Conservation (phyloP, 2,113 vertebrate genomes). For the Triplophysa rosa region DNA sequence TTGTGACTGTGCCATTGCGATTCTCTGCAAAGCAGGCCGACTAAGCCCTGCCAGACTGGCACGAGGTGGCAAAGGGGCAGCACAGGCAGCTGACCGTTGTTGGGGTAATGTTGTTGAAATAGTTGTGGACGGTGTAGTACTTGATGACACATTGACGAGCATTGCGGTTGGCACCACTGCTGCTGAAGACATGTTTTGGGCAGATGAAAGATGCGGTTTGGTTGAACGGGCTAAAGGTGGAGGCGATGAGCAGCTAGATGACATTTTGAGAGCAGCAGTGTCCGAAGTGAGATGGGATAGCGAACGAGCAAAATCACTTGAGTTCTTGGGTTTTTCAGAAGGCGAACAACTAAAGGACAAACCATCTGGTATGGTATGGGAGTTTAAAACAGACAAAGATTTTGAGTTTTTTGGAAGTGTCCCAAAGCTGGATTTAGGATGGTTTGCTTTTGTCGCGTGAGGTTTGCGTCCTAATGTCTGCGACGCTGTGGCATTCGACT, state of each 20-base stretch:
- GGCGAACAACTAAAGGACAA: conserved; percentile 62
- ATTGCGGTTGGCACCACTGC: conserved; percentile 70
- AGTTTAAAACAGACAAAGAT: conserved; percentile 52
- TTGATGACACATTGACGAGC: conserved; percentile 68
- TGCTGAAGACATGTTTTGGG: conserved; percentile 64
- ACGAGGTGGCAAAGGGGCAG: conserved; percentile 73
- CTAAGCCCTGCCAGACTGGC: conserved; percentile 82
- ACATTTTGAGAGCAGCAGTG: conserved; percentile 63
- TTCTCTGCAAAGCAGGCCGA: conserved; percentile 83
- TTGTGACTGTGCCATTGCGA: conserved; percentile 91
- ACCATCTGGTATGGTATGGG: conserved; percentile 71
- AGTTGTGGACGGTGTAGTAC: conserved; percentile 68
- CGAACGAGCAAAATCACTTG: conserved; percentile 72
- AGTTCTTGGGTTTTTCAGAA: conserved; percentile 59
- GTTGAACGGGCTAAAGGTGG: conserved; percentile 62
- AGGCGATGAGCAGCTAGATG: conserved; percentile 67
- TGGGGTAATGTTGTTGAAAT: conserved; percentile 63
- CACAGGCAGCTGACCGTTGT: conserved; percentile 59
- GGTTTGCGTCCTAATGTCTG: conserved; percentile 65
- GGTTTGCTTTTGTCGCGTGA: conserved; percentile 59
- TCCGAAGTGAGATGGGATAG: conserved; percentile 66
- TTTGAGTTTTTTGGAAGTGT: conserved; percentile 53
- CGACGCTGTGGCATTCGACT: conserved; percentile 65
- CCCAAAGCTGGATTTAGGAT: conserved; percentile 62
- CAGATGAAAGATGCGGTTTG: conserved; percentile 62